Evolutionary conservation across 2,888 invertebrate genomes (phyloP).

Genomic region (Apodemia duryi): DNA sequence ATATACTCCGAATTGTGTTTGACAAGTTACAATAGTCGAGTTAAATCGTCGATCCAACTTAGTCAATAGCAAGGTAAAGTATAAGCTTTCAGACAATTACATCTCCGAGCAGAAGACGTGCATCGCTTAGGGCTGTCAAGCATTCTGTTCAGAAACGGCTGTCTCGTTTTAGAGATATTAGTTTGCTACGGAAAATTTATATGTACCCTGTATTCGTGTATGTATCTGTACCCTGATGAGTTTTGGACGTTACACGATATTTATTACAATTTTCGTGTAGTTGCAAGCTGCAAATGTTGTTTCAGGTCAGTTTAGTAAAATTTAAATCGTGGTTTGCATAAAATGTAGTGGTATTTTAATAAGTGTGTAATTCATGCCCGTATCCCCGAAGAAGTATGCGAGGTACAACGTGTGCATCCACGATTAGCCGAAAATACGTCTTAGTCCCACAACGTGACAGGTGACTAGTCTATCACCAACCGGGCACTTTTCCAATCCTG

Average conservation of each 20-base stretch:
- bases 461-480: too few species aligned
- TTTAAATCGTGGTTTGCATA: too few species aligned
- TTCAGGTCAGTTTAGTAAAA: too few species aligned
- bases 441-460: too few species aligned
- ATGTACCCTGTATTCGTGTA: too few species aligned
- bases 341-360: too few species aligned
- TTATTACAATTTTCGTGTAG: not conserved
- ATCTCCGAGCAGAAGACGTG: slow-evolving; percentile 31
- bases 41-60: slow-evolving; percentile 33
- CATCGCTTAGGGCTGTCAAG: slow-evolving; percentile 28
- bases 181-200: slow-evolving; percentile 22
- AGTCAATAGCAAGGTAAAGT: slow-evolving; percentile 22
- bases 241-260: not conserved
- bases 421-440: too few species aligned
- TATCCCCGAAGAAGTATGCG: too few species aligned
- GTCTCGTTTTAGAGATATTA: slow-evolving; percentile 23
- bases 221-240: not conserved
- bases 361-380: too few species aligned
- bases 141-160: slow-evolving; percentile 23
- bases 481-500: too few species aligned
- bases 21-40: slow-evolving; percentile 24
- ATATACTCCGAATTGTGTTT: not conserved
- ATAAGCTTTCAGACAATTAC: slow-evolving; percentile 41
- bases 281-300: too few species aligned
- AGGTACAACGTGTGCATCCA: too few species aligned